Percentiles rank a stretch among this genome's conserved stretches.
phyloP scores from a whole-genome alignment of 2,888 invertebrate species.

The Tiliacea citrago region DNA sequence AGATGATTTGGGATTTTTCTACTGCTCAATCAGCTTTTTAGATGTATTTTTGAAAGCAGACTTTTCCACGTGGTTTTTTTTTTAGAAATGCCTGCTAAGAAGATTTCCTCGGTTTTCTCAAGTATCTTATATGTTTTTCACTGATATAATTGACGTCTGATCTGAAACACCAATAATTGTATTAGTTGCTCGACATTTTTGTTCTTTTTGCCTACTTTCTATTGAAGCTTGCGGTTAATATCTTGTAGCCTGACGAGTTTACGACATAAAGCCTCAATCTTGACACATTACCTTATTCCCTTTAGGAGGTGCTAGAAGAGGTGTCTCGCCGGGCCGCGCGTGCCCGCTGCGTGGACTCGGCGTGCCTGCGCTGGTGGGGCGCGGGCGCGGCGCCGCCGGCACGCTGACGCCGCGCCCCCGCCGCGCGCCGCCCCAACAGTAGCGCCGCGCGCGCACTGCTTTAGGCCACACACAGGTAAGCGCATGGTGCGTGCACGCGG shows the following conservation, averaged over 20 bases:
- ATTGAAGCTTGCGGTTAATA: background rate
- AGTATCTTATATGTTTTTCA: too few relatives aligned
- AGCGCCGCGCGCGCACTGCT: constrained; percentile 72
- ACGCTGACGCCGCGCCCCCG: constrained; percentile 77
- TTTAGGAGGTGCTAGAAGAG: constrained; percentile 97
- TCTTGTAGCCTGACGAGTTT: background rate
- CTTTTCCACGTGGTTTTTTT: too few relatives aligned
- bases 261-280: background rate
- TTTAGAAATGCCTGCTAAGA: background rate
- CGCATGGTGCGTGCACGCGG: background rate
- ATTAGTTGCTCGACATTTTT: background rate
- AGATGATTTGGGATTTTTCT: too few relatives aligned
- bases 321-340: constrained; percentile 96
- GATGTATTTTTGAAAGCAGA: background rate
- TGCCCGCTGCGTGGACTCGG: constrained; percentile 96
- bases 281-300: constrained; percentile 26
- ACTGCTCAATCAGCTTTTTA: background rate
- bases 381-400: constrained; percentile 75
- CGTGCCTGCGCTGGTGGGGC: constrained; percentile 96
- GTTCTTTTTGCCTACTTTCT: background rate
- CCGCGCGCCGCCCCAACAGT: constrained; percentile 66
- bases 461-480: constrained; percentile 51
- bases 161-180: background rate
- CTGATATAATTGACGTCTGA: too few relatives aligned
- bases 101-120: background rate